Conservation (phyloP, 2,888 invertebrate genomes). For the Xylota segnis region DNA sequence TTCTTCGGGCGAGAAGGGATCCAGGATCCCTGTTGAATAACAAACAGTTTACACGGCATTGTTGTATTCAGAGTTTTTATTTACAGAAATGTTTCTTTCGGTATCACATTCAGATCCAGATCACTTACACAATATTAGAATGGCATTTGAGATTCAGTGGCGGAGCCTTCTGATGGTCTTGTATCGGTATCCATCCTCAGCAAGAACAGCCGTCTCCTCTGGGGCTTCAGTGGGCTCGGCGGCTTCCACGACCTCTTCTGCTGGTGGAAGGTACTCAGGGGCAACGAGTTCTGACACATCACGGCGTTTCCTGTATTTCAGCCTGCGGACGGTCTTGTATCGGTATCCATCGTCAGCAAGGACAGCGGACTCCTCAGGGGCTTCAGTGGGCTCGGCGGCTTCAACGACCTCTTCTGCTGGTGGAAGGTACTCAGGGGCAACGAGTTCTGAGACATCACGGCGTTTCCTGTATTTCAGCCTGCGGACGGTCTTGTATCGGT, state of each 20-base stretch:
- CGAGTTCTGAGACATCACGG: conserved; percentile 16
- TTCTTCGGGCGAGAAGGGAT: background rate
- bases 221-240: conserved; percentile 14
- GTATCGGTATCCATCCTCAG: conserved; percentile 41
- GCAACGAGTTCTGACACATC: conserved; percentile 79
- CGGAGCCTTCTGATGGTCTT: conserved; percentile 40
- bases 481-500: conserved; percentile 61
- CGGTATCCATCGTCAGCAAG: conserved; percentile 79
- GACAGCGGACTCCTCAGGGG: conserved; percentile 74
- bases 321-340: conserved; percentile 80
- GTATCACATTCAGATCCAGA: conserved; percentile 32
- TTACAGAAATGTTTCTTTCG: background rate
- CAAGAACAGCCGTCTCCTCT: conserved; percentile 20
- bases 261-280: background rate
- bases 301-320: conserved; percentile 80
- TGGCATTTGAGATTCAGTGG: conserved; percentile 14
- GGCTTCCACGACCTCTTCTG: background rate
- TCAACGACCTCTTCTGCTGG: conserved; percentile 51
- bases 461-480: conserved; percentile 42
- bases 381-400: conserved; percentile 3
- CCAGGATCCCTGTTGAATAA: too few species aligned
- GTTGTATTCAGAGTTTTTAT: conserved; percentile 13
- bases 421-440: too few species aligned
- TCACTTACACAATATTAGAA: conserved; percentile 17
- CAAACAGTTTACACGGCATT: too few species aligned